Percentiles rank a stretch among this genome's conserved stretches.
These are phyloP conservation scores for Stenichneumon culpator DNA, from an alignment of 2,888 invertebrate genomes.

Conservation along the genomic window DNA sequence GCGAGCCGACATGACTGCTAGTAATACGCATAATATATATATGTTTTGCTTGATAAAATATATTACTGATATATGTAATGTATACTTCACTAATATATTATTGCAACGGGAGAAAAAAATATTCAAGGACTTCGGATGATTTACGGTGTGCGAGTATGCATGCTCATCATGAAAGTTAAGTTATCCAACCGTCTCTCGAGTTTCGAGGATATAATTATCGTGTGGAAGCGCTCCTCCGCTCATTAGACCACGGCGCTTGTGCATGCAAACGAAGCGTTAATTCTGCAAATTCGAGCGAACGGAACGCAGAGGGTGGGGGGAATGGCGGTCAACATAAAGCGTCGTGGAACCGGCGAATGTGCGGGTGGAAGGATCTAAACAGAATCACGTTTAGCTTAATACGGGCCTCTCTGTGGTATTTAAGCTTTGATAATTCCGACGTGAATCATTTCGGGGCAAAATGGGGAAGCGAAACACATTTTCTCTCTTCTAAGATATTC, in stretches of 20 bases:
- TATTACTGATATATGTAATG: neutral
- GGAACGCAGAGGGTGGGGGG: neutral
- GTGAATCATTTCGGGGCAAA: too few species aligned
- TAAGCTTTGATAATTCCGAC: too few species aligned
- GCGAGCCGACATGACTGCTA: too few species aligned
- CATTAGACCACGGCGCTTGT: conserved; percentile 40
- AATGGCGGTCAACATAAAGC: conserved; percentile 1
- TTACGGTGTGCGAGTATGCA: conserved; percentile 55
- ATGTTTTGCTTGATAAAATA: too few species aligned
- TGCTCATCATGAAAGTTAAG: conserved; percentile 49
- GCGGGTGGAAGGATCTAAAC: conserved; percentile 36
- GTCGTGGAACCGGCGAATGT: conserved; percentile 36
- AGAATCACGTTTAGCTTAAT: conserved; percentile 28
- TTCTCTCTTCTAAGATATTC: too few species aligned
- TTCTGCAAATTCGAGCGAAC: conserved; percentile 20
- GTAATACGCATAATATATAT: too few species aligned
- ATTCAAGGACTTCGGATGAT: neutral
- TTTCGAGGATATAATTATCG: conserved; percentile 64
- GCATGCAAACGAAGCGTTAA: conserved; percentile 36
- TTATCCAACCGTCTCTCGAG: conserved; percentile 32
- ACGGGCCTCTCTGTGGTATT: neutral
- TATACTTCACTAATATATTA: neutral
- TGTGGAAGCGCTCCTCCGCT: conserved; percentile 42
- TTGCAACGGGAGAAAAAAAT: neutral
- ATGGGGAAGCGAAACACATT: too few species aligned